Percentiles rank a stretch among this genome's conserved stretches.
Conservation (phyloP, 35 echinoderm and acorn worm species). For the Ophiothrix spiculata region DNA sequence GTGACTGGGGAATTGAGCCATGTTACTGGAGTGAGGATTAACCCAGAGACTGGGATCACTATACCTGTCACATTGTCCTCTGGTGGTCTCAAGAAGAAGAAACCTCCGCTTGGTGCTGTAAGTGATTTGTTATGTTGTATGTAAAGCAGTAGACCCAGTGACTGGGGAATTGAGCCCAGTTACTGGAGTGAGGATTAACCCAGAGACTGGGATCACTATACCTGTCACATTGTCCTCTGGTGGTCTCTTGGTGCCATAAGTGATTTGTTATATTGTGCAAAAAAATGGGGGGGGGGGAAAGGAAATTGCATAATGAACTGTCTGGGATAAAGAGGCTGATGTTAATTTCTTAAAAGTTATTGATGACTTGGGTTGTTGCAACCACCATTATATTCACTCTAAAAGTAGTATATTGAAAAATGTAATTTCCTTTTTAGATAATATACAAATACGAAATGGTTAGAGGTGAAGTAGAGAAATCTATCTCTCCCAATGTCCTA, state of each 20-base stretch:
- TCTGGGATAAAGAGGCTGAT: too few species aligned
- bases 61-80: constrained; percentile 86
- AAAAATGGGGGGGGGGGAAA: too few species aligned
- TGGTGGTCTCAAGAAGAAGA: constrained; percentile 59
- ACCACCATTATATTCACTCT: too few species aligned
- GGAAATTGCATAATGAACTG: too few species aligned
- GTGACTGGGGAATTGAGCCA: constrained; percentile 91
- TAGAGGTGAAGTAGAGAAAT: too few species aligned
- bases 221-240: constrained; percentile 85
- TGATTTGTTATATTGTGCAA: constrained; percentile 37
- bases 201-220: constrained; percentile 72
- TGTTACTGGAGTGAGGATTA: constrained; percentile 85
- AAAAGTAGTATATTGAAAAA: too few species aligned
- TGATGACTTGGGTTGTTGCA: too few species aligned
- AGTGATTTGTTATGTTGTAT: background rate
- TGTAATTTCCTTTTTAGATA: too few species aligned
- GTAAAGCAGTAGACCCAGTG: constrained; percentile 67
- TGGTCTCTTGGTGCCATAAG: constrained; percentile 39
- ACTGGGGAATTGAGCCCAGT: constrained; percentile 93
- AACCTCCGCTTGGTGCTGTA: constrained; percentile 64
- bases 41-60: constrained; percentile 70
- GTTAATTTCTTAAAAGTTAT: too few species aligned
- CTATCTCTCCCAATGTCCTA: too few species aligned
- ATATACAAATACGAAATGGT: too few species aligned
- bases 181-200: constrained; percentile 85